phyloP scores from a whole-genome alignment of 1,140 invertebrate species.

The Cydia splendana region DNA sequence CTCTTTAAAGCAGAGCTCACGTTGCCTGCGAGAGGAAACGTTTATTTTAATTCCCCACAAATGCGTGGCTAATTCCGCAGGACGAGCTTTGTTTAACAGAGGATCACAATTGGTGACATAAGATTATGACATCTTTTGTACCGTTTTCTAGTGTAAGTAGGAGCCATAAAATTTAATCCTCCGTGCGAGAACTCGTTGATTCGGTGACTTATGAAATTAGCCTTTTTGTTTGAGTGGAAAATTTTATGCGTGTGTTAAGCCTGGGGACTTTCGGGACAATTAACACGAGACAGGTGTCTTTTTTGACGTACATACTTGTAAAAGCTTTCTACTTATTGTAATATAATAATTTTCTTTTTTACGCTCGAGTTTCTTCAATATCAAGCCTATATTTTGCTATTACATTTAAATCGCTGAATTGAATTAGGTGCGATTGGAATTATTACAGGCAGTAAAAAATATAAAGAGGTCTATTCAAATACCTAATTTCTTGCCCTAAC shows the following conservation, averaged over 20 bases:
- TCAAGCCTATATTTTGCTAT: neutral
- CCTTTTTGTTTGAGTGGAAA: conserved; percentile 22
- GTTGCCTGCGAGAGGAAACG: conserved; percentile 55
- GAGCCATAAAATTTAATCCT: conserved; percentile 16
- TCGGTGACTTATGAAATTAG: conserved; percentile 14
- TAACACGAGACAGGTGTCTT: neutral
- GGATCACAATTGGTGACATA: conserved; percentile 47
- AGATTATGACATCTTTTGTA: conserved; percentile 39
- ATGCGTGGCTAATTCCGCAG: conserved; percentile 59
- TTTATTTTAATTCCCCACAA: conserved; percentile 70
- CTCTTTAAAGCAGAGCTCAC: conserved; percentile 62
- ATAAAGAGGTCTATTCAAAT: no score
- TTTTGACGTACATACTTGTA: neutral
- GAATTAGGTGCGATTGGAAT: no score
- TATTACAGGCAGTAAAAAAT: no score
- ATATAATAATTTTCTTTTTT: neutral
- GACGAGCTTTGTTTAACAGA: conserved; percentile 58
- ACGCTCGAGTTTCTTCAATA: neutral
- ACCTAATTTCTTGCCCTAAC: no score
- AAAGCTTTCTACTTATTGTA: neutral
- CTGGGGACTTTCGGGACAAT: neutral
- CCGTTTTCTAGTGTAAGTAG: conserved; percentile 29
- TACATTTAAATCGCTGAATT: no score
- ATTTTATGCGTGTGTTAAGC: conserved; percentile 20
- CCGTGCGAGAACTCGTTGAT: neutral